Conservation (phyloP, 2,797 vertebrate genomes). For the Pseudochirops cupreus region DNA sequence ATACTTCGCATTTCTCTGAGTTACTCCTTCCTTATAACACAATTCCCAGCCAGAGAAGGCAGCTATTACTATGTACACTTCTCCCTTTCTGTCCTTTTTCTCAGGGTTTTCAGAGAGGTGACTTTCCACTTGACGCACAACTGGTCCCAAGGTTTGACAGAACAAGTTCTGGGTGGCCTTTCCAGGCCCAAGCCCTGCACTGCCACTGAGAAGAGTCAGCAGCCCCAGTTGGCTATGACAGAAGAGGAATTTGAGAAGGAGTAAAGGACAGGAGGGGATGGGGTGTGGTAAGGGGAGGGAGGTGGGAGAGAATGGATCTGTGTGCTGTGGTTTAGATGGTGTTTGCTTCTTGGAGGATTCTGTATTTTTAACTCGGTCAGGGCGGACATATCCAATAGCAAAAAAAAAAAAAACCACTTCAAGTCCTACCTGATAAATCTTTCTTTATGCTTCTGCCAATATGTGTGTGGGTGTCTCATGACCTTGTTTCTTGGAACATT, state of each 20-base stretch:
- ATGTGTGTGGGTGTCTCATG: slow-evolving; percentile 24
- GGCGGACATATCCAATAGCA: slow-evolving; percentile 51
- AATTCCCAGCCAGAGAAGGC: not conserved
- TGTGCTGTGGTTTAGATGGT: not conserved
- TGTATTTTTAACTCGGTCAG: slow-evolving; percentile 64
- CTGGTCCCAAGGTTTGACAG: slow-evolving; percentile 5
- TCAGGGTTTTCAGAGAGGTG: not conserved
- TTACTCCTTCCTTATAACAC: not conserved
- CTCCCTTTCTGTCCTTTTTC: not conserved
- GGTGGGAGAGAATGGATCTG: not conserved
- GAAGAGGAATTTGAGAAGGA: slow-evolving; percentile 39
- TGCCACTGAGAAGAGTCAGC: not conserved
- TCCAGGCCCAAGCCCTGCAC: not conserved
- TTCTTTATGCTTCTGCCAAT: slow-evolving; percentile 66
- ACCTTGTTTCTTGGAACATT: slow-evolving; percentile 57
- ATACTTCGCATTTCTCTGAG: not conserved
- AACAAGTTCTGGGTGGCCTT: not conserved
- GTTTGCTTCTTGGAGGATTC: slow-evolving; percentile 50
- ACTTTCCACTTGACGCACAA: not conserved
- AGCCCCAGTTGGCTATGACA: slow-evolving; percentile 17
- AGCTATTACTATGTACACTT: not conserved
- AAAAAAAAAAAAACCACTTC: not conserved
- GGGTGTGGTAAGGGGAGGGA: not conserved
- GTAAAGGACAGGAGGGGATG: not conserved
- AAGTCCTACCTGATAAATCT: slow-evolving; percentile 65